Evolutionary conservation across 2,888 invertebrate genomes (phyloP).

Genomic region (Drosophila borborema): DNA sequence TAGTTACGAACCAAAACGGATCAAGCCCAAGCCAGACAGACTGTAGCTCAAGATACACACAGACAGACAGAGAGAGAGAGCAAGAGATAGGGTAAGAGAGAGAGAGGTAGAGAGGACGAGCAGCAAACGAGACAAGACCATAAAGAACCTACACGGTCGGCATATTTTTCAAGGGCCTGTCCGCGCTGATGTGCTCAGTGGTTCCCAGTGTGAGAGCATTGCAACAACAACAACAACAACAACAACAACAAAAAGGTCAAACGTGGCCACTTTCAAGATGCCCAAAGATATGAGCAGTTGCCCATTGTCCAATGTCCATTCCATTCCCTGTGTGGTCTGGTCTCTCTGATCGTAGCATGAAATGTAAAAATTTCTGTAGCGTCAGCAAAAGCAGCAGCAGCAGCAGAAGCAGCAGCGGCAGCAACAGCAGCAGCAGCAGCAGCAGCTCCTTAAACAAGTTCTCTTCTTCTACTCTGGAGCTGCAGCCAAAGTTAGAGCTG

Average conservation of each 20-base stretch:
- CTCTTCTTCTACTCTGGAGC: conserved; percentile 43
- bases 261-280: conserved; percentile 75
- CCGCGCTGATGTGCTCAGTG: conserved; percentile 44
- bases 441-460: conserved; percentile 73
- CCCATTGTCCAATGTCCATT: conserved; percentile 45
- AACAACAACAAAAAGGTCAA: conserved; percentile 69
- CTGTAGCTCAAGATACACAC: conserved; percentile 7
- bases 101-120: conserved; percentile 15
- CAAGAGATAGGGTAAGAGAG: not conserved
- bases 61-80: conserved; percentile 1
- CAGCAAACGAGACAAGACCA: conserved; percentile 56
- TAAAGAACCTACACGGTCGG: conserved; percentile 63
- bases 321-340: conserved; percentile 59
- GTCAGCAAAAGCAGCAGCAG: conserved; percentile 44
- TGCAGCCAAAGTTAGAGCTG: conserved; percentile 34
- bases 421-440: conserved; percentile 15
- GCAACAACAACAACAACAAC: conserved; percentile 24
- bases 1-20: conserved; percentile 42
- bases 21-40: conserved; percentile 26
- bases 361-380: conserved; percentile 64
- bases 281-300: conserved; percentile 51
- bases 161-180: conserved; percentile 71
- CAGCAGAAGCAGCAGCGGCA: conserved; percentile 37
- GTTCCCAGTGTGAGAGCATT: conserved; percentile 46
- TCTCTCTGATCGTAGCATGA: conserved; percentile 36